Conservation (phyloP, 2,113 vertebrate genomes). For the Alces alces region DNA sequence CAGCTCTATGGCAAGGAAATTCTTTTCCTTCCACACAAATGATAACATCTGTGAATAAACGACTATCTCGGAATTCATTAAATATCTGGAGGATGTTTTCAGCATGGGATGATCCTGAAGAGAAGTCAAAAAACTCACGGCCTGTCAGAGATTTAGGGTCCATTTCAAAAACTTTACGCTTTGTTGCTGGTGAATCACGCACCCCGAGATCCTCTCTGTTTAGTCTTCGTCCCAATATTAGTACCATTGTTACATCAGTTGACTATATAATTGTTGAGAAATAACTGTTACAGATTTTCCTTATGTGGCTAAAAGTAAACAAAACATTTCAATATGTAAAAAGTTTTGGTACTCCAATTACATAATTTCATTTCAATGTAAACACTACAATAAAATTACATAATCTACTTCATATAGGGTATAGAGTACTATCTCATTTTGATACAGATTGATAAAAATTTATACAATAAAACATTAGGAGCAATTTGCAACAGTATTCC, state of each 20-base stretch:
- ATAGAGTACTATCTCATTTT: not conserved
- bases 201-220: constrained; percentile 94
- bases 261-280: constrained; percentile 82
- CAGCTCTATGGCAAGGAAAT: constrained; percentile 94
- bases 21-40: constrained; percentile 95
- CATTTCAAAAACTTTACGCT: constrained; percentile 98
- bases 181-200: constrained; percentile 94
- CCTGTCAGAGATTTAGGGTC: constrained; percentile 89
- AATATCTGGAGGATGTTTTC: constrained; percentile 97
- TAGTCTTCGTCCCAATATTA: constrained; percentile 96
- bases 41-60: constrained; percentile 95
- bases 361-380: constrained; percentile 12
- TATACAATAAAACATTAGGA: not conserved
- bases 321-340: constrained; percentile 53
- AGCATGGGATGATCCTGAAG: constrained; percentile 92
- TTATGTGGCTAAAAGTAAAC: constrained; percentile 54
- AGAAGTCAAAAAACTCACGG: constrained; percentile 95
- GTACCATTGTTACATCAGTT: constrained; percentile 93
- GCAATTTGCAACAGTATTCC: not conserved
- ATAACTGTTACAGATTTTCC: constrained; percentile 66
- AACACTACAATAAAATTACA: not conserved
- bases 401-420: not conserved
- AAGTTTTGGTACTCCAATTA: not conserved
- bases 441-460: not conserved
- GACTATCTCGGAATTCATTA: constrained; percentile 94